Base-by-base conservation (phyloP, 2,797 vertebrate genomes). In the Sebastes trivittatus region DNA sequence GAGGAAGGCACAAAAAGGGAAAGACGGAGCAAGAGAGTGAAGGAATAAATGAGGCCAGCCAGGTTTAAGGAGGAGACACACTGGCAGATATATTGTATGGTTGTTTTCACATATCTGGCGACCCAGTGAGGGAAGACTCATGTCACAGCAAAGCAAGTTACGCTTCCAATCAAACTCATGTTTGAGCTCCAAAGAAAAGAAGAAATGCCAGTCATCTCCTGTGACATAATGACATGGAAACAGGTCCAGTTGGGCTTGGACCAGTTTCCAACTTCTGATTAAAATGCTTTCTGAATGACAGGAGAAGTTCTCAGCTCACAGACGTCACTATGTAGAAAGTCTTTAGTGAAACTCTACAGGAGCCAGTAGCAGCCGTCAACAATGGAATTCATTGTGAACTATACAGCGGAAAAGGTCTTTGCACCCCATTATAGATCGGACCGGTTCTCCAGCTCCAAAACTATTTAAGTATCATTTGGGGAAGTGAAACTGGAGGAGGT, bases 21-120 rank as follows among this genome's bases (percentile, higher is more conserved):
- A 77, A 23, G 64, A 52, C 18, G 20, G 38, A 70, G 76, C 16
- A 36, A 72, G 42, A 38, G 65, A 30, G 61, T 49, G 75, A 55
- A 36, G 38, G 74, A 83, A 73, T 86, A 88, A 88, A 87, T 65
- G 69, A 87, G 78, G 78, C 77, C 84, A 81, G 84, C 65, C 82
- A 79, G 67, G 79, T 88, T 91, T 79, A 71, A 75, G 83, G 84
- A 78, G 71, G 75, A 75, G 79, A 89, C 74, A 6, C 18, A 14
- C 77, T 77, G 78, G 84, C 92, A 92, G 89, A 93, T 92, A 89
- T 89, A 81, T 77, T 32, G 52, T 66, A 71, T 16, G 42, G 38
- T 75, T 87, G 82, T 81, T 82, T 89, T 83, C 64, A 60, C 68
- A 80, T 69, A 79, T 36, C 67, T 75, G 78, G 46, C 23, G 49